Evolutionary conservation across 2,888 invertebrate species (phyloP).

Genomic region (Microctonus brassicae): DNA sequence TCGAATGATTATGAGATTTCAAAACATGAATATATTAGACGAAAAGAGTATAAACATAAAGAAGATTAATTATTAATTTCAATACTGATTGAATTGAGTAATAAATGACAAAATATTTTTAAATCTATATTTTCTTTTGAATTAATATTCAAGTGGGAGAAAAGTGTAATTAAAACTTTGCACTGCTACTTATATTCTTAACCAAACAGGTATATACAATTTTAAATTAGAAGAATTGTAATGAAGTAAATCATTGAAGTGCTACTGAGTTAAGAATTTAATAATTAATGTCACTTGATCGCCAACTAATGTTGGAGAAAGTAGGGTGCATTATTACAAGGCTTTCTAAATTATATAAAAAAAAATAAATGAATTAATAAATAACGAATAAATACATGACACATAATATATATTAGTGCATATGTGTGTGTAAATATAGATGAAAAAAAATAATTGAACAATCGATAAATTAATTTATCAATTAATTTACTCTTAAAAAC

Average conservation of each 20-base stretch:
- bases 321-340: slow-evolving; percentile 8
- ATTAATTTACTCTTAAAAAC: too few relatives aligned
- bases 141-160: neutral
- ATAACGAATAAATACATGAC: neutral
- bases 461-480: too few relatives aligned
- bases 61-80: too few relatives aligned
- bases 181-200: too few relatives aligned
- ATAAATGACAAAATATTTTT: neutral
- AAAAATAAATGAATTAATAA: neutral
- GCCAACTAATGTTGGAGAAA: slow-evolving; percentile 4
- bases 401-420: too few relatives aligned
- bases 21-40: neutral
- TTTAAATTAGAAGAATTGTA: neutral
- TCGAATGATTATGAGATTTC: neutral
- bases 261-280: neutral
- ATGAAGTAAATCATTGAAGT: neutral
- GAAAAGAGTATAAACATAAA: neutral
- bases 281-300: slow-evolving; percentile 13
- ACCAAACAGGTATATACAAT: neutral
- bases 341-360: neutral
- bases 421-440: too few relatives aligned
- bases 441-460: too few relatives aligned
- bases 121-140: neutral
- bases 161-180: neutral
- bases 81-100: neutral